Evolutionary conservation across 2,888 invertebrate species (phyloP), one percentile per base, ranked within the genome.

Genomic region (Microctonus brassicae): DNA sequence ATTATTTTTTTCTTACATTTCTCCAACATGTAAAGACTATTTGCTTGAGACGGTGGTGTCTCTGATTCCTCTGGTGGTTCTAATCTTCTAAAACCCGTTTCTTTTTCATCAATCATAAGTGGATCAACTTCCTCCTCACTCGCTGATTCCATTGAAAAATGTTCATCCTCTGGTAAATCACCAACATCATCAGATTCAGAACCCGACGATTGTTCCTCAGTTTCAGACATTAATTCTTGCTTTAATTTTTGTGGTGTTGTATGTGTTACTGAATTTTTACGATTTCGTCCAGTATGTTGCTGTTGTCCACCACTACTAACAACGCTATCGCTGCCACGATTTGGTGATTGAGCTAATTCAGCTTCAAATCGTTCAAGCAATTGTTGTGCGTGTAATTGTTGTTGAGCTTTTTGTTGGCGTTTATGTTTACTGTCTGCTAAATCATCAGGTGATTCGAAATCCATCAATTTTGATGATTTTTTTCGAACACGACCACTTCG

Each of bases 401-500:
- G 83, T 3, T n/a, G n/a, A n/a, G 81, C 81, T 58, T 82, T 85
- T 86, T 78, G 87, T 87, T 79, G 88, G 52, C 89, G 88, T 75
- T 89, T 89, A 78, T 89, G 91, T 70, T 90, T 90, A 26, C 91
- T 90, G 76, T 94, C 95, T 6, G 83, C 77, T 64, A 94, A 92
- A 82, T 96, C 97, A 85, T 97, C 97, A 0, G 95, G 94, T 0
- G 95, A 95, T 85, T 96, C 95, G 88, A 97, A 98, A 87, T 97
- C 98, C 88, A 96, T 92, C 55, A 98, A 89, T 86, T 98, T 97
- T 0, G 97, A 97, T 20, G 97, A 97, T 88, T 97, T 98, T 89
- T 98, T 98, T 69, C 97, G 90, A 0, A 97, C 96, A 70, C 97
- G 90, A 24, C 97, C 97, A 80, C 97, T 96, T 71, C 97, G 91